A percentile compares a stretch with the other conserved stretches of the same genome.
Evolutionary conservation across 2,113 vertebrate genomes (phyloP).

Genomic region (Ibidorhyncha struthersii): DNA sequence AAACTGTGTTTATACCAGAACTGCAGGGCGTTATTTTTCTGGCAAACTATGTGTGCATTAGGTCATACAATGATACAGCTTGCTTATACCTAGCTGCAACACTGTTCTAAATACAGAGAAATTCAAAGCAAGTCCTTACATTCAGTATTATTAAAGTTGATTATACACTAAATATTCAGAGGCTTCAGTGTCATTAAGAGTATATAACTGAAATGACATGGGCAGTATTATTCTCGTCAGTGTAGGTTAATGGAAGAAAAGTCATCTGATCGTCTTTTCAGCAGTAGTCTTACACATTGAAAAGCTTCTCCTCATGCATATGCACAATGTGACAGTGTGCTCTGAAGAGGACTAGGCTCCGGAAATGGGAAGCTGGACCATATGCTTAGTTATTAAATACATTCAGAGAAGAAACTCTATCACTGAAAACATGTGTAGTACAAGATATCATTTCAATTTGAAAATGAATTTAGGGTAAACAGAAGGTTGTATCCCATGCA

Average conservation of each 20-base stretch:
- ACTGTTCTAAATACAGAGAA: not conserved
- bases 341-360: not conserved
- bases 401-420: conserved; percentile 49
- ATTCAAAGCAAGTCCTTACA: not conserved
- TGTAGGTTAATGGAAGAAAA: conserved; percentile 63
- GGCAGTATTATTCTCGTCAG: conserved; percentile 32
- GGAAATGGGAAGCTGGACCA: not conserved
- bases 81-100: not conserved
- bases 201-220: conserved; percentile 35
- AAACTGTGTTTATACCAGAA: not conserved
- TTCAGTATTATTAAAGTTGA: conserved; percentile 20
- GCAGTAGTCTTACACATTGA: not conserved
- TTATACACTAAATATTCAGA: conserved; percentile 61
- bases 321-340: not conserved
- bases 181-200: not conserved
- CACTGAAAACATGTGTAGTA: conserved; percentile 34
- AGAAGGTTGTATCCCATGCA: not conserved
- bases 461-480: conserved; percentile 46
- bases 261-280: conserved; percentile 42
- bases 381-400: conserved; percentile 53
- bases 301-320: not conserved
- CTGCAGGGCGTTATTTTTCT: not conserved
- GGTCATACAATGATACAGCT: not conserved
- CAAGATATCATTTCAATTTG: conserved; percentile 59
- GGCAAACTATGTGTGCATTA: not conserved